Base-by-base conservation (phyloP, 2,797 vertebrate species). In the Diplodus puntazzo region DNA sequence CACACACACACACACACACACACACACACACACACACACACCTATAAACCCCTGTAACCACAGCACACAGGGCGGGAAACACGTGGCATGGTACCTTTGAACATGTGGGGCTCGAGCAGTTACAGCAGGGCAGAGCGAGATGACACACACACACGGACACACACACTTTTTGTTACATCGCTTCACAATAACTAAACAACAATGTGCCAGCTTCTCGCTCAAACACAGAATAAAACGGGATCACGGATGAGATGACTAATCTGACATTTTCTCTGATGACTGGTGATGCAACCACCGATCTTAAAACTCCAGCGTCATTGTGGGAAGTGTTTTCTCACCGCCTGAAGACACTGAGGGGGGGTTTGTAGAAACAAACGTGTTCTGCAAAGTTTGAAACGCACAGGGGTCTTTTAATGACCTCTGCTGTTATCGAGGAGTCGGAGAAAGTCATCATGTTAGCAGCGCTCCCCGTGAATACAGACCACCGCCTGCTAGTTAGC, bases 11-110 rank as follows among this genome's bases (percentile, higher is more conserved):
- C 6, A 16, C 5, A 18, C 45, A 30, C 43, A 12, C 20, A 8
- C 43, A 39, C 11, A 12, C 57, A 34, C 11, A 14, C 45, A 27
- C 27, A 16, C 5, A 18, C 45, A 30, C 43, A 12, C 20, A 8
- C 6, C 23, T 16, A 3, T n/a, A 6, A 4, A 34, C 8, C 14
- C 59, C n/a, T 17, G 5, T 16, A 58, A 73, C 69, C 70, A 45
- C 77, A 75, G 66, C n/a, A 25, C 49, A 60, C 17, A 34, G 60
- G 62, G 73, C 67, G 61, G 80, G 70, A 86, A 79, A 83, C 81
- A 83, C 58, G 61, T 75, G 80, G 71, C 21, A 39, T 42, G 59
- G 30, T 18, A 52, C 20, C 12, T 67, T 25, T 52, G 23, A 69
- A 57, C 21, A 30, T 59, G 25, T 39, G 27, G 17, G 34, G 21